These are phyloP conservation scores for Condylostylus longicornis DNA, from an alignment of 1,140 invertebrate genomes.

Conservation along the genomic window DNA sequence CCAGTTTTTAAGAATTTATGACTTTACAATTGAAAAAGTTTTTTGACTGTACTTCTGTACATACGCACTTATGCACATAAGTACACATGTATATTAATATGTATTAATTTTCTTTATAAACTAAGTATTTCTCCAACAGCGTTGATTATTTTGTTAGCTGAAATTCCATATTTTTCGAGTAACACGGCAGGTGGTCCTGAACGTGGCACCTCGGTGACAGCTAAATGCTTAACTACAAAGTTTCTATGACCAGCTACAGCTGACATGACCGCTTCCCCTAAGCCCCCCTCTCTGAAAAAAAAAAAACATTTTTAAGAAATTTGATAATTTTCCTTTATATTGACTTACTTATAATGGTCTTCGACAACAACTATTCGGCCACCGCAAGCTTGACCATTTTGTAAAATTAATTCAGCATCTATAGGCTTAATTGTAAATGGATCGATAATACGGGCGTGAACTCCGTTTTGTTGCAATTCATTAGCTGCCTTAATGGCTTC, in stretches of 20 bases:
- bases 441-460: slow-evolving; percentile 73
- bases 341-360: slow-evolving; percentile 81
- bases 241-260: slow-evolving; percentile 58
- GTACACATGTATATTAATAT: no score
- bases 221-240: slow-evolving; percentile 70
- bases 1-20: no score
- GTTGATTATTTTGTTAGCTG: slow-evolving; percentile 57
- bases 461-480: slow-evolving; percentile 48
- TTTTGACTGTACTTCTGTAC: no score
- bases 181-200: slow-evolving; percentile 77
- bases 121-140: slow-evolving; percentile 51
- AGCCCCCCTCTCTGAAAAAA: slow-evolving; percentile 51
- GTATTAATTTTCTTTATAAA: slow-evolving; percentile 29
- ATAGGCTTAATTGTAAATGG: slow-evolving; percentile 94
- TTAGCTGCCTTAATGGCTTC: slow-evolving; percentile 80
- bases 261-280: slow-evolving; percentile 85
- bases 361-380: slow-evolving; percentile 85
- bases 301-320: slow-evolving; percentile 2
- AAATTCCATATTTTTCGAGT: slow-evolving; percentile 80
- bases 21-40: no score
- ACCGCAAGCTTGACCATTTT: slow-evolving; percentile 62
- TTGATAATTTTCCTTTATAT: neutral
- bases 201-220: slow-evolving; percentile 73
- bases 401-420: slow-evolving; percentile 61
- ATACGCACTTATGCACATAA: no score